These are phyloP conservation scores for Pygocentrus nattereri DNA, from an alignment of 2,797 vertebrate species.

Conservation along the genomic window DNA sequence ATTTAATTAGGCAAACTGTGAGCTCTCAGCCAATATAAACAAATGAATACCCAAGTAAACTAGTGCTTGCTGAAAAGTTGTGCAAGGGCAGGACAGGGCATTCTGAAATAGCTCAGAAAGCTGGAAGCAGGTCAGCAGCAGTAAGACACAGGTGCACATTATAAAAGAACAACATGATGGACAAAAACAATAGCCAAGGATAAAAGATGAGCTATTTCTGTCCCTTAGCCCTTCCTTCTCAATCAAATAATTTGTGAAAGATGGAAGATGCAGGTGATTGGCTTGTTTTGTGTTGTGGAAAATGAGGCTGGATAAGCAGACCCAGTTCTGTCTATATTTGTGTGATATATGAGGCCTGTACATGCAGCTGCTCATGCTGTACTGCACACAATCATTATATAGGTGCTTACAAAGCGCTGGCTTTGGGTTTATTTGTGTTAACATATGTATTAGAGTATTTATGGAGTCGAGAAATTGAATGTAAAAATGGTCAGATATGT, in stretches of 20 bases:
- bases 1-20: slow-evolving; percentile 23
- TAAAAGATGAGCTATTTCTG: not conserved
- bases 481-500: no score
- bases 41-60: slow-evolving; percentile 21
- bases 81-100: not conserved
- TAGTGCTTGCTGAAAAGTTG: not conserved
- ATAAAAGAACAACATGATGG: not conserved
- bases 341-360: not conserved
- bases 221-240: not conserved
- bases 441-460: no score
- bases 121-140: not conserved
- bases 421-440: not conserved
- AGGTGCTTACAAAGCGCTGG: not conserved
- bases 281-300: not conserved
- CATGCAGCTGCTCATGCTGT: not conserved
- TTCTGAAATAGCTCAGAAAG: not conserved
- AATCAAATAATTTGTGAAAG: not conserved
- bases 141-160: slow-evolving; percentile 9
- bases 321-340: not conserved
- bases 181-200: not conserved
- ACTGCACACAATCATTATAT: not conserved
- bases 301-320: not conserved
- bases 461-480: no score
- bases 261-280: not conserved
- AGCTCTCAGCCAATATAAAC: slow-evolving; percentile 20